phyloP scores from a whole-genome alignment of 1,140 invertebrate species.

The Thrips palmi region DNA sequence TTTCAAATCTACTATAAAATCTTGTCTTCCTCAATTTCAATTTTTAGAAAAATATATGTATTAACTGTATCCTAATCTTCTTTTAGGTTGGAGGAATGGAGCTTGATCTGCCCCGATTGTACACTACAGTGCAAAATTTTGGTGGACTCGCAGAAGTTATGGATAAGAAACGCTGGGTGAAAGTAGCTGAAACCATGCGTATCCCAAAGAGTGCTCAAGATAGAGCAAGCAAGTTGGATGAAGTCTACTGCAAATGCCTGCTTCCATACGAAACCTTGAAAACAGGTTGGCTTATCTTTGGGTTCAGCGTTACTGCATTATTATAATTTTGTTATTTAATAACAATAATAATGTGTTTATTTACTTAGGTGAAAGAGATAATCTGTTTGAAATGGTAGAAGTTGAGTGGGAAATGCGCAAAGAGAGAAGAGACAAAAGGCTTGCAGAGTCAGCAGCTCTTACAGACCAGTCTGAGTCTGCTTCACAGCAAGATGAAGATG shows the following conservation, averaged over 20 bases:
- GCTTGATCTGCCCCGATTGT: conserved; percentile 71
- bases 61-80: background rate
- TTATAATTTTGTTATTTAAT: conserved; percentile 11
- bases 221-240: conserved; percentile 67
- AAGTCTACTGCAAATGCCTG: conserved; percentile 85
- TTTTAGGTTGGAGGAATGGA: conserved; percentile 70
- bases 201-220: conserved; percentile 70
- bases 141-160: conserved; percentile 79
- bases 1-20: too few relatives aligned
- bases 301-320: conserved; percentile 3
- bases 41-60: background rate
- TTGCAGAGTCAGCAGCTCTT: conserved; percentile 28
- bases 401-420: conserved; percentile 48
- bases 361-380: conserved; percentile 43
- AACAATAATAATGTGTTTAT: conserved; percentile 4
- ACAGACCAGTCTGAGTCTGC: conserved; percentile 19
- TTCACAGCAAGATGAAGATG: conserved; percentile 19
- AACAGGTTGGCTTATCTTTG: conserved; percentile 25
- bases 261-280: conserved; percentile 78
- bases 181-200: conserved; percentile 73
- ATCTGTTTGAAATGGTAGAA: conserved; percentile 56
- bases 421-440: conserved; percentile 29
- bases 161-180: conserved; percentile 78
- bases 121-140: conserved; percentile 64
- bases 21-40: background rate